Percentiles rank a stretch among this genome's conserved stretches.
Conservation (phyloP, 1,140 invertebrate species). For the Aphis gossypii region DNA sequence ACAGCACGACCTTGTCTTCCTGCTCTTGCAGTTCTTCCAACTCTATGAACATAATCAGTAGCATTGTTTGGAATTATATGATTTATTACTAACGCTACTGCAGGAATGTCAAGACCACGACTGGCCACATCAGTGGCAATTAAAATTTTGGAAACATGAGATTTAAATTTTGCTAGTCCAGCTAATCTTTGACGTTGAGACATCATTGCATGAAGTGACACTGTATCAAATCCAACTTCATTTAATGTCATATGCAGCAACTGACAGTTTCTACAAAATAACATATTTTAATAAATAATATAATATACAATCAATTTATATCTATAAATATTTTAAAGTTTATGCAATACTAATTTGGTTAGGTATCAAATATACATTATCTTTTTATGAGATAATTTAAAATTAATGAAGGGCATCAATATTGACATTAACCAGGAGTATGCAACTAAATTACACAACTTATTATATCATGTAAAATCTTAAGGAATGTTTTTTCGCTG, state of each 20-base stretch:
- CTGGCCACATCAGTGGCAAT: constrained; percentile 97
- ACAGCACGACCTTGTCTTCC: constrained; percentile 86
- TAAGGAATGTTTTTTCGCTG: no score
- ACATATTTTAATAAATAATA: neutral
- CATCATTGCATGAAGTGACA: constrained; percentile 86
- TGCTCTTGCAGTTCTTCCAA: constrained; percentile 94
- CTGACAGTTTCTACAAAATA: constrained; percentile 76
- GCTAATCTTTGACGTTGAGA: constrained; percentile 80
- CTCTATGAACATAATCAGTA: constrained; percentile 96
- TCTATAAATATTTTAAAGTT: no score
- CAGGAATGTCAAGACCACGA: constrained; percentile 87
- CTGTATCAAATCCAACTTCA: constrained; percentile 85
- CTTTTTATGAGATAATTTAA: no score
- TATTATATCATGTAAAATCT: no score
- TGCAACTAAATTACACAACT: no score
- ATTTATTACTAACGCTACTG: constrained; percentile 93
- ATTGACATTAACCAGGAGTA: no score
- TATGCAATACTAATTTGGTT: no score
- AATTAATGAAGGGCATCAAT: no score
- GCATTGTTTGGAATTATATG: constrained; percentile 87
- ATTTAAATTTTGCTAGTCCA: constrained; percentile 85
- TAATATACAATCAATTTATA: neutral
- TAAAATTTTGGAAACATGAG: constrained; percentile 83
- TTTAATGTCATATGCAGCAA: constrained; percentile 84
- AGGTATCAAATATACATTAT: no score